phyloP scores from a whole-genome alignment of 1,140 invertebrate genomes.

The Ylistrum balloti region DNA sequence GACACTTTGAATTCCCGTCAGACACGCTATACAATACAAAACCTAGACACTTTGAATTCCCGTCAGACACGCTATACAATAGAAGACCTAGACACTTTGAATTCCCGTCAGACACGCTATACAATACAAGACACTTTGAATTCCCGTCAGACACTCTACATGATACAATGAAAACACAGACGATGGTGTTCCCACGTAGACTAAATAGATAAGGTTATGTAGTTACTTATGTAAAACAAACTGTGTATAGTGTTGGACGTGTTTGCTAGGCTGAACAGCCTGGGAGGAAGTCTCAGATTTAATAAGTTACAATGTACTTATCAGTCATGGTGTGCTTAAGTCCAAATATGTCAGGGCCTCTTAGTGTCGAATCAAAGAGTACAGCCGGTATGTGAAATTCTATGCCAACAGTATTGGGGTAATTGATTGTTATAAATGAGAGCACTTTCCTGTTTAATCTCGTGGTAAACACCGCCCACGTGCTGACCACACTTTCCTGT shows the following conservation, averaged over 20 bases:
- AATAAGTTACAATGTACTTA: constrained; percentile 33
- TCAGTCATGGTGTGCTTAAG: not conserved
- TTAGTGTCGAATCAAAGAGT: not conserved
- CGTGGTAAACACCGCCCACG: not conserved
- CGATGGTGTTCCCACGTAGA: too few relatives aligned
- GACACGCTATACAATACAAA: too few relatives aligned
- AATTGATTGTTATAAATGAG: constrained; percentile 21
- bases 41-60: too few relatives aligned
- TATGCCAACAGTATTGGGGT: not conserved
- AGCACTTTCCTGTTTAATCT: not conserved
- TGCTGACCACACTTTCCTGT: not conserved
- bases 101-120: not conserved
- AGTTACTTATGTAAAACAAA: not conserved
- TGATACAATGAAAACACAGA: too few relatives aligned
- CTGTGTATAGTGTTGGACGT: not conserved
- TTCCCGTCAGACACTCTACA: not conserved
- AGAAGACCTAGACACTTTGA: not conserved
- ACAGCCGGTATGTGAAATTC: not conserved
- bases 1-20: too few relatives aligned
- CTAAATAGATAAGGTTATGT: not conserved
- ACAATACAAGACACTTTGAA: not conserved
- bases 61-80: not conserved
- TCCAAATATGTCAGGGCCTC: not conserved
- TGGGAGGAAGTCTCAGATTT: constrained; percentile 5
- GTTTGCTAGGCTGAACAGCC: not conserved